Conservation (phyloP, 2,888 invertebrate genomes). For the Phalera bucephala region DNA sequence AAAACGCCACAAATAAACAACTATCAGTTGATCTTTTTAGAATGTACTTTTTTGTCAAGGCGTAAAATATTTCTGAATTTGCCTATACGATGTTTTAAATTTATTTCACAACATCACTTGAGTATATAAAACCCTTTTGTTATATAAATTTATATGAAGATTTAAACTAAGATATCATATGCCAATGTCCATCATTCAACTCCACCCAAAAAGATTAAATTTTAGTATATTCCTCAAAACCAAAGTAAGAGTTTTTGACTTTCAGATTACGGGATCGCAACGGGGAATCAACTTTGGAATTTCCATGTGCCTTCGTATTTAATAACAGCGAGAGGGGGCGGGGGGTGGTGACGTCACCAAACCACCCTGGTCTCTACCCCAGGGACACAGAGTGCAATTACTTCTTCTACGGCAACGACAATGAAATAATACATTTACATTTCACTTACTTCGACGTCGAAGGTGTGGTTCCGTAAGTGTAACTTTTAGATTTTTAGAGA, state of each 20-base stretch:
- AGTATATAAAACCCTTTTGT: too few relatives aligned
- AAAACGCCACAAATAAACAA: too few relatives aligned
- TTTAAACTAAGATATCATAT: too few relatives aligned
- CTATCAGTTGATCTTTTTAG: too few relatives aligned
- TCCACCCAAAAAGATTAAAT: too few relatives aligned
- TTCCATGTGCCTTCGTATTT: constrained; percentile 94
- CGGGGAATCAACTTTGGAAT: constrained; percentile 89
- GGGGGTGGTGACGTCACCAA: constrained; percentile 93
- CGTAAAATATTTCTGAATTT: too few relatives aligned
- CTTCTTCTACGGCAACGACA: constrained; percentile 91
- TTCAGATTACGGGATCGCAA: constrained; percentile 93
- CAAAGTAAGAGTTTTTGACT: constrained; percentile 30
- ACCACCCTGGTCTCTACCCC: constrained; percentile 95
- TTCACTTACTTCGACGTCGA: constrained; percentile 97
- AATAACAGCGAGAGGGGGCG: constrained; percentile 90
- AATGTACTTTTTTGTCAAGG: too few relatives aligned
- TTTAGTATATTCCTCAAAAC: constrained; percentile 11
- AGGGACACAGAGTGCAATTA: constrained; percentile 95
- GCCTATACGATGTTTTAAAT: too few relatives aligned
- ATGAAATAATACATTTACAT: constrained; percentile 90
- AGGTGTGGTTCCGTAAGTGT: constrained; percentile 96
- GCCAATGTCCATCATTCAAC: too few relatives aligned
- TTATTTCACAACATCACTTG: too few relatives aligned
- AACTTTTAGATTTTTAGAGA: too few relatives aligned
- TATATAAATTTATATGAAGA: too few relatives aligned